Conservation (phyloP, 2,888 invertebrate genomes). For the Parnassius smintheus region DNA sequence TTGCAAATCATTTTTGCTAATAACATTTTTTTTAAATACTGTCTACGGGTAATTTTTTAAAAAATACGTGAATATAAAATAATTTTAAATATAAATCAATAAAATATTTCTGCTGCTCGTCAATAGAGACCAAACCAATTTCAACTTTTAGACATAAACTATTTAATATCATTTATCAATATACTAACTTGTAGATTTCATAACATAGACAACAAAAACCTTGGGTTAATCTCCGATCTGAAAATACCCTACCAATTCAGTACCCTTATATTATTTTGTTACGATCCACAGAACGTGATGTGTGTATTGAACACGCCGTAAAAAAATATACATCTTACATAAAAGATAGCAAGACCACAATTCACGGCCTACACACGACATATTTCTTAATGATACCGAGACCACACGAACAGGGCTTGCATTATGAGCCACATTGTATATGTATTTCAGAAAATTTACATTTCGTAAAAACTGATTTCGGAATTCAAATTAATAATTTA, state of each 20-base stretch:
- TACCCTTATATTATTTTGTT: constrained; percentile 14
- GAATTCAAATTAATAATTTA: too few species aligned
- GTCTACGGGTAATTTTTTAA: too few species aligned
- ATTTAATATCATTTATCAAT: too few species aligned
- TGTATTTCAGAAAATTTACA: background rate
- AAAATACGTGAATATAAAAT: too few species aligned
- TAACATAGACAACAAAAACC: constrained; percentile 6
- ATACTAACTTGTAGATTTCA: background rate
- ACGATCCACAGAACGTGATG: constrained; percentile 20
- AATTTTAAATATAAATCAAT: too few species aligned
- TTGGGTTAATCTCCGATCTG: constrained; percentile 9
- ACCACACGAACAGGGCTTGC: constrained; percentile 2
- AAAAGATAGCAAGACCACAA: constrained; percentile 8
- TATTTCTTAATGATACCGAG: constrained; percentile 15
- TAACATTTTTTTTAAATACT: too few species aligned
- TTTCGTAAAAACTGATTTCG: too few species aligned
- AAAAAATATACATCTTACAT: constrained; percentile 19
- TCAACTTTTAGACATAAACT: too few species aligned
- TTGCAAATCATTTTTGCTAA: too few species aligned
- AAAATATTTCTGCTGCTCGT: too few species aligned
- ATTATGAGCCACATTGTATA: background rate
- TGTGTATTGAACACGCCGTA: constrained; percentile 11
- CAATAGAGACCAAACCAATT: too few species aligned
- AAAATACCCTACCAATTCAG: constrained; percentile 15
- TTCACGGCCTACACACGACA: constrained; percentile 12